Conservation (phyloP, 2,113 vertebrate genomes). For the Pyxicephalus adspersus region DNA sequence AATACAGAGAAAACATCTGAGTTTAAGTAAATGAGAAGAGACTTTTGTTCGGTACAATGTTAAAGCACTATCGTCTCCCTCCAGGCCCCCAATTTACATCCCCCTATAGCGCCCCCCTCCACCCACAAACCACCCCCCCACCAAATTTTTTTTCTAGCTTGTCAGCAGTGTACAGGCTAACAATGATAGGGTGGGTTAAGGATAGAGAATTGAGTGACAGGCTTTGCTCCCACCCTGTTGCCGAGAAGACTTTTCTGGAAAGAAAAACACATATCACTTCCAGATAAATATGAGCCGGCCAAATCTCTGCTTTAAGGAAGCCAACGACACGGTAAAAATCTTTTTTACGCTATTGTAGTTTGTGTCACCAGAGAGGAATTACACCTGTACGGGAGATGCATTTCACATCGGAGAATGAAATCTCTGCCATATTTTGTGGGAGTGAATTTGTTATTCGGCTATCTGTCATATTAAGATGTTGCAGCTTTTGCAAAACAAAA, state of each 20-base stretch:
- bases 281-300: constrained; percentile 24
- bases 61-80: too few species aligned
- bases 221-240: constrained; percentile 23
- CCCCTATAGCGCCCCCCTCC: too few species aligned
- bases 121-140: too few species aligned
- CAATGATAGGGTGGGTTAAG: constrained; percentile 22
- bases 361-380: constrained; percentile 40
- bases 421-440: constrained; percentile 16
- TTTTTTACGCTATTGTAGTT: constrained; percentile 12
- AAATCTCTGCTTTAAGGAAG: constrained; percentile 21
- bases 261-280: constrained; percentile 31
- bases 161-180: background rate
- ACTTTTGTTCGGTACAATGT: too few species aligned
- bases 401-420: constrained; percentile 12
- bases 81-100: too few species aligned
- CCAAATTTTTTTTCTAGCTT: background rate
- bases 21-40: too few species aligned
- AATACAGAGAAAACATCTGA: too few species aligned
- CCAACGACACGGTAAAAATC: constrained; percentile 17
- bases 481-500: constrained; percentile 4
- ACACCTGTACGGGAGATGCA: constrained; percentile 30
- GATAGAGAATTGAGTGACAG: constrained; percentile 32
- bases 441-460: constrained; percentile 24
- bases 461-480: constrained; percentile 34
- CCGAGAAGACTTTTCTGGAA: constrained; percentile 24